phyloP scores from a whole-genome alignment of 2,797 vertebrate species.

The Mionectes olivaceus region DNA sequence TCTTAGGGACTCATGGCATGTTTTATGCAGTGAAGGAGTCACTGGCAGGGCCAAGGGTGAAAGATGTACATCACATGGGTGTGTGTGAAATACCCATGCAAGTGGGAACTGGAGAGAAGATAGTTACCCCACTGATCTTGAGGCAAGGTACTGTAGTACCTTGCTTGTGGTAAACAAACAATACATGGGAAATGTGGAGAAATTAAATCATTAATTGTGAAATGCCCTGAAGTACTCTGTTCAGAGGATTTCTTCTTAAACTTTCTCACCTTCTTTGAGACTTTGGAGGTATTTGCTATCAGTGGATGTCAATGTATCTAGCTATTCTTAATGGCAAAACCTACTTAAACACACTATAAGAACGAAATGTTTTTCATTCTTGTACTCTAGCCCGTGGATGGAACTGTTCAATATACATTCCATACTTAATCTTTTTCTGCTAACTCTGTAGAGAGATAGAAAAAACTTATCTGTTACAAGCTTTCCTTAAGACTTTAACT shows the following conservation, averaged over 20 bases:
- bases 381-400: not conserved
- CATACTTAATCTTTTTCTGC: not conserved
- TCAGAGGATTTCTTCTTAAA: not conserved
- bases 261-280: not conserved
- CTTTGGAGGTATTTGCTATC: not conserved
- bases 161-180: not conserved
- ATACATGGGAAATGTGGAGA: not conserved
- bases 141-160: not conserved
- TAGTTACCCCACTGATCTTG: not conserved
- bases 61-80: fast-evolving
- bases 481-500: not conserved
- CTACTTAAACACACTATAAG: not conserved
- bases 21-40: not conserved
- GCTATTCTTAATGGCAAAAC: not conserved
- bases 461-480: not conserved
- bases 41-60: not conserved
- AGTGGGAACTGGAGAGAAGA: not conserved
- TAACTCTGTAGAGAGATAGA: not conserved
- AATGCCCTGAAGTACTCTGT: not conserved
- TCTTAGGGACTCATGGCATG: not conserved
- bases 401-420: not conserved
- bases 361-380: not conserved
- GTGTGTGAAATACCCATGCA: not conserved
- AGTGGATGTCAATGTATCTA: not conserved
- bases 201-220: not conserved